Evolutionary conservation across 2,888 invertebrate genomes (phyloP), one percentile per base, ranked within the genome.

Genomic region (Tipula unca): DNA sequence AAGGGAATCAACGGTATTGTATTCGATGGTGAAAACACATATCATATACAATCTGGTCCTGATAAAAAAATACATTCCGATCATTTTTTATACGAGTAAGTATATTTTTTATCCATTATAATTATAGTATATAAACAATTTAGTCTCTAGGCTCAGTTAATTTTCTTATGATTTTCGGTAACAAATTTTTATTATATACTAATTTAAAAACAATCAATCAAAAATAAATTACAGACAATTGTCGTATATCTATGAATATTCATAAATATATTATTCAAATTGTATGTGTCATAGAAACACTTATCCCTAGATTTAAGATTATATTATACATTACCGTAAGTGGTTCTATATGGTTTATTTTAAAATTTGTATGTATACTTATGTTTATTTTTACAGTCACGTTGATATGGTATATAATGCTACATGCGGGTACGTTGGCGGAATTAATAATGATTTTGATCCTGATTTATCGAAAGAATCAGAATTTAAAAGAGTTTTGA

Each of bases 1-100:
- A 91, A 93, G 85, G 95, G 95, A 84, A 90, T 94, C 69, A 93
- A 94, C 85, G 97, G 97, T 6, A 93, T 96, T 86, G 93, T 97
- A 87, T 96, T 93, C 89, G 96, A 97, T 89, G 97, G 96, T 36
- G 89, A 92, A 86, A 93, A 93, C 86, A 93, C 95, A 90, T 95
- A 94, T 90, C 96, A 96, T 89, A 93, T 98, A 85, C 90, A 91
- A 87, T 89, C 89, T 10, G 89, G 88, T 87, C 88, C 87, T 87
- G 88, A 89, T 87, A 90, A 90, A 85, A 88, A 89, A 48, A 87
- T 91, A 86, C 88, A 89, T 87, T 89, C 90, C 86, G 89, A 90
- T 86, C 91, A 91, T 87, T 90, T 89, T 89, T 88, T 91, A 88
- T 89, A 90, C 86, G 89, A 89, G 91, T 91, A 87, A 89, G 89